A percentile compares a stretch with the other conserved stretches of the same genome.
Conservation (phyloP, 2,797 vertebrate species). For the Muscicapa striata region DNA sequence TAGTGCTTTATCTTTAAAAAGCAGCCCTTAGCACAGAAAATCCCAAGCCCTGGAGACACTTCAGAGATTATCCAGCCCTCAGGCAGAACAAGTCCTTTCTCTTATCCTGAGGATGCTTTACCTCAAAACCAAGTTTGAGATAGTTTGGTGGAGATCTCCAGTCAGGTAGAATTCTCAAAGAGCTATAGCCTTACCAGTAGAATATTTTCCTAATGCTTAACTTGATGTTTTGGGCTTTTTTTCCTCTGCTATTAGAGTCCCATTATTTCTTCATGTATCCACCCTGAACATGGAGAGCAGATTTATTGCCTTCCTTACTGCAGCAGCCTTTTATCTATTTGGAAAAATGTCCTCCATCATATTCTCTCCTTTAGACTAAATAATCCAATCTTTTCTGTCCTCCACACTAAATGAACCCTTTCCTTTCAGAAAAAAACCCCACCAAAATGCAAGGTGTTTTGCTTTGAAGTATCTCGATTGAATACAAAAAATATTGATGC, state of each 20-base stretch:
- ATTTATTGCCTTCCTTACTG: not conserved
- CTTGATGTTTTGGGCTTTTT: not conserved
- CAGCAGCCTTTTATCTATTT: constrained; percentile 2
- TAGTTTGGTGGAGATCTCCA: not conserved
- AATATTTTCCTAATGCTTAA: not conserved
- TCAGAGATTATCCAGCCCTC: not conserved
- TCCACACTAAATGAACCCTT: not conserved
- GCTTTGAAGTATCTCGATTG: not conserved
- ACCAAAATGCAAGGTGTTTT: not conserved
- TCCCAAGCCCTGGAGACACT: not conserved
- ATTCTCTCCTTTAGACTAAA: not conserved
- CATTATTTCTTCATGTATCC: not conserved
- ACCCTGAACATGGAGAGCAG: not conserved
- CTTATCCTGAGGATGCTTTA: not conserved
- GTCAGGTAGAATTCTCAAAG: not conserved
- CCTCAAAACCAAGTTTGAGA: not conserved
- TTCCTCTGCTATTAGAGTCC: not conserved
- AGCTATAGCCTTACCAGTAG: not conserved
- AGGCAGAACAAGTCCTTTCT: not conserved
- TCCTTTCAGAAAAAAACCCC: not conserved
- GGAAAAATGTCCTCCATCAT: not conserved
- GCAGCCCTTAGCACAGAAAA: not conserved
- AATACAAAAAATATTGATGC: not conserved
- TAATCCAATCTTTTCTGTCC: not conserved
- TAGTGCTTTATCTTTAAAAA: not conserved